A percentile compares a stretch with the other conserved stretches of the same genome.
Evolutionary conservation across 2,113 vertebrate species (phyloP).

Genomic region (Chiloscyllium plagiosum): DNA sequence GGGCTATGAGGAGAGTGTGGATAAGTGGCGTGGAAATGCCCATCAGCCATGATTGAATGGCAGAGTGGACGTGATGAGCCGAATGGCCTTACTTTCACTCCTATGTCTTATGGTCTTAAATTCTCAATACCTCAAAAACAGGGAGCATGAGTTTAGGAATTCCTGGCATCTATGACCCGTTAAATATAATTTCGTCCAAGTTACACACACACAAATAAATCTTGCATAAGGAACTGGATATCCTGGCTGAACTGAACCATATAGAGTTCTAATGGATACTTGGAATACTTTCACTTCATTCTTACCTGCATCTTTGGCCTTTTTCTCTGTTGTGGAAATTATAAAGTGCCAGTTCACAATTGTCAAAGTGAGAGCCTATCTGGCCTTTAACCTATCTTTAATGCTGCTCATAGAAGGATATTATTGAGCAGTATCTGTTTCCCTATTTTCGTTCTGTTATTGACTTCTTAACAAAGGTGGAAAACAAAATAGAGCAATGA

Average conservation of each 20-base stretch:
- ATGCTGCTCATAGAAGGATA: background rate
- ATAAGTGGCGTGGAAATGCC: too few species aligned
- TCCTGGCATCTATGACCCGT: background rate
- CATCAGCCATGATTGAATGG: too few species aligned
- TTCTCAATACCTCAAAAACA: background rate
- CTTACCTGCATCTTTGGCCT: too few species aligned
- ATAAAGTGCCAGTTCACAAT: background rate
- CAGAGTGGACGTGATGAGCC: too few species aligned
- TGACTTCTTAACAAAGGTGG: too few species aligned
- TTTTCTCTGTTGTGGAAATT: background rate
- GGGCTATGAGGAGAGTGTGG: too few species aligned
- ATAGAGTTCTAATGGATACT: background rate
- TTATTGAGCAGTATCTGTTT: too few species aligned
- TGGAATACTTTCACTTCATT: background rate
- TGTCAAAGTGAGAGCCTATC: background rate
- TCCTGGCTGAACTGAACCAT: background rate
- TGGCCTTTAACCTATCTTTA: background rate
- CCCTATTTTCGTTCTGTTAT: background rate
- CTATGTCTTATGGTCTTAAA: too few species aligned
- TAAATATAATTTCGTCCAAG: background rate
- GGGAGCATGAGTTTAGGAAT: background rate
- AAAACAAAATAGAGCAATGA: background rate
- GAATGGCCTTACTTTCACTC: too few species aligned
- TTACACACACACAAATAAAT: background rate
- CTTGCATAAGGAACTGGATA: background rate